Evolutionary conservation across 1,140 invertebrate species (phyloP), one percentile per base, ranked within the genome.

Genomic region (Camponotus vicinus): DNA sequence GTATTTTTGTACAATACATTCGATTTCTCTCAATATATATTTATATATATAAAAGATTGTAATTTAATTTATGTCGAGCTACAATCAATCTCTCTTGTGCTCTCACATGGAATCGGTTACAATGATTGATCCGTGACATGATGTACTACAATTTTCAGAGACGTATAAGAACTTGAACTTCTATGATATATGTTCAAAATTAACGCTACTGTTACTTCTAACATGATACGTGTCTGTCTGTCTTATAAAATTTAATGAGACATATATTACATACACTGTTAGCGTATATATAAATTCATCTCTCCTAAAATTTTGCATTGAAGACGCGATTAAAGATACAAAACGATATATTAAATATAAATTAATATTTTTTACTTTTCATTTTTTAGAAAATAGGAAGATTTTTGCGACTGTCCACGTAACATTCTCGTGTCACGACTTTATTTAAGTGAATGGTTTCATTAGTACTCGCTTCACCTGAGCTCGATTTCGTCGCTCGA

Each of bases 31-130:
- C 40, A 18, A 52, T 52, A 52, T 52, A 15, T 52, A 52, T 64
- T 66, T 45, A 32, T 18, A 37, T 8, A 42, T 21, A 52, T 3
- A 6, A 5, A 27, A 49, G 8, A 42, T 2, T 79, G 55, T 57
- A 77, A 64, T 59, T 79, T 42, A 52, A 86, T 59, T 27, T 27
- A n/a, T 61, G 70, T 42, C 37, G 21, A 77, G 49, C 11, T 27
- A 77, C 55, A 21, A 86, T 85, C 55, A 21, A 86, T 78, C 75
- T 52, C 49, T 52, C 49, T 80, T 49, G 37, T 11, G 21, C 37
- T 80, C n/a, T 80, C 40, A 66, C 40, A 55, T 15, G 21, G 45
- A 40, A 63, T 18, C 27, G 8, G 42, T 32, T 40, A 34, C 34
- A 13, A 13, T 66, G 55, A 37, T 80, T 69, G 63, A 77, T 78